Evolutionary conservation across 2,888 invertebrate genomes (phyloP).

Genomic region (Nesidiocoris tenuis): DNA sequence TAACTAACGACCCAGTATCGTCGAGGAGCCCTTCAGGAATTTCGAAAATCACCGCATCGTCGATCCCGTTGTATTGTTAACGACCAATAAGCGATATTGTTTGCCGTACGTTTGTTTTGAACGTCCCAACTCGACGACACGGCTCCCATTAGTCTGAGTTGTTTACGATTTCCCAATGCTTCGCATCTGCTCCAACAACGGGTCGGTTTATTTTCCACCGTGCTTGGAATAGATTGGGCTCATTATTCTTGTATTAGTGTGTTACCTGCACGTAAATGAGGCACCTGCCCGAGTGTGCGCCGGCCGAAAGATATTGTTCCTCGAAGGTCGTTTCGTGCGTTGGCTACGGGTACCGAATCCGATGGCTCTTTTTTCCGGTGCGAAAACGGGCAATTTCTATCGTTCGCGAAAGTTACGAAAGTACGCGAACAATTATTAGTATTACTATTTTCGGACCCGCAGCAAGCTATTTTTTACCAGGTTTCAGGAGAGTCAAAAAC

Average conservation of each 20-base stretch:
- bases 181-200: background rate
- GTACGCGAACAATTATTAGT: too few relatives aligned
- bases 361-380: background rate
- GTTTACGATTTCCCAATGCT: conserved; percentile 11
- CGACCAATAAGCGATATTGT: background rate
- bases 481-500: too few relatives aligned
- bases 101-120: background rate
- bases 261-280: background rate
- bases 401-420: too few relatives aligned
- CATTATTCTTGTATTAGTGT: conserved; percentile 16
- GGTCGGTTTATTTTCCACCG: conserved; percentile 17
- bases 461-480: too few relatives aligned
- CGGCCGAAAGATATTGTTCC: conserved; percentile 6
- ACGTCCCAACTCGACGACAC: conserved; percentile 6
- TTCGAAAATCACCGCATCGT: background rate
- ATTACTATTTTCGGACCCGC: too few relatives aligned
- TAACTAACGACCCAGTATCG: too few relatives aligned
- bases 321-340: conserved; percentile 2
- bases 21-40: too few relatives aligned
- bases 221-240: conserved; percentile 28
- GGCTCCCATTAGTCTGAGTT: conserved; percentile 11
- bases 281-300: background rate
- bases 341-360: background rate
- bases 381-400: background rate
- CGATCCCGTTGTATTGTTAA: background rate